Conservation (phyloP, 1,140 invertebrate species). For the Chrysopa pallens region DNA sequence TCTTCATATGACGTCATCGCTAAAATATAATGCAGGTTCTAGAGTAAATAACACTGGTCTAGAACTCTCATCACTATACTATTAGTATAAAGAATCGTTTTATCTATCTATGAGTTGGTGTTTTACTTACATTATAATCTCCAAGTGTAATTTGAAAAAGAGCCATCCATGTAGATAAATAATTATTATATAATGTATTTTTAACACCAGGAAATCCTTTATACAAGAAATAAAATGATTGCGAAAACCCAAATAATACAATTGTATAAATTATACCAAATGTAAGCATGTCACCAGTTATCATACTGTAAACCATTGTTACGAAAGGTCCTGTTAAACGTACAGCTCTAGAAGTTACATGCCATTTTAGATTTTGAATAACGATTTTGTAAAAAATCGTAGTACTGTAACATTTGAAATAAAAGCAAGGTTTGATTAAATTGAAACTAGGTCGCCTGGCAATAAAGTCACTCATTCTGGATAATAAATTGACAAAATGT, state of each 20-base stretch:
- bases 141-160: conserved; percentile 95
- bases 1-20: too few species aligned
- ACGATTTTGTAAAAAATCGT: not conserved
- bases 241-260: conserved; percentile 85
- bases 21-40: too few species aligned
- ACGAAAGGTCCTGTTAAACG: conserved; percentile 91
- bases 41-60: too few species aligned
- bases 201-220: conserved; percentile 74
- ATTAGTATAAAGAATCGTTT: too few species aligned
- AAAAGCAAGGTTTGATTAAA: too few species aligned
- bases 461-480: too few species aligned
- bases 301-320: conserved; percentile 98
- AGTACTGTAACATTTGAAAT: not conserved
- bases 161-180: conserved; percentile 89
- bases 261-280: conserved; percentile 93
- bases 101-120: too few species aligned
- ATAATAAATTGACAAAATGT: too few species aligned
- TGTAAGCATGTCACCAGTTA: conserved; percentile 91
- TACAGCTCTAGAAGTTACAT: conserved; percentile 52
- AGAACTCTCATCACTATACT: too few species aligned
- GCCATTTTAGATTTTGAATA: not conserved
- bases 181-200: conserved; percentile 62
- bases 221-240: conserved; percentile 93
- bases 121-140: conserved; percentile 78
- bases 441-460: too few species aligned